These are phyloP conservation scores for Sphecodes monilicornis DNA, from an alignment of 2,888 invertebrate species.

Conservation along the genomic window DNA sequence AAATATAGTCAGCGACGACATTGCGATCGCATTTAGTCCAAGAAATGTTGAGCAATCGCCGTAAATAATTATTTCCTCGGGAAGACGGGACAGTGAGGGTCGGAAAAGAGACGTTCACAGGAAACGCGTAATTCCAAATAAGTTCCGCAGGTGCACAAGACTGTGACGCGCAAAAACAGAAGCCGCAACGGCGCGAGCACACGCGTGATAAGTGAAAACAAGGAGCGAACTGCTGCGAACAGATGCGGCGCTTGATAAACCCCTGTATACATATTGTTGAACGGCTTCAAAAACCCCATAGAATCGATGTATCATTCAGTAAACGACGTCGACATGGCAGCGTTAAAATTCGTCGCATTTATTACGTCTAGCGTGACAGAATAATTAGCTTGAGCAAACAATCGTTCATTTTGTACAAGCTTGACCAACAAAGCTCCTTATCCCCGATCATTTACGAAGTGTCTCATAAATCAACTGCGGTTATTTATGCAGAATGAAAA, in stretches of 20 bases:
- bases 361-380: background rate
- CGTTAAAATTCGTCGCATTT: too few species aligned
- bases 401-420: background rate
- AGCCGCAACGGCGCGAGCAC: conserved; percentile 11
- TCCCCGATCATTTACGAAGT: background rate
- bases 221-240: background rate
- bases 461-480: background rate
- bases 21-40: background rate
- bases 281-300: background rate
- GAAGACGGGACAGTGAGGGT: conserved; percentile 2
- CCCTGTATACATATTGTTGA: background rate
- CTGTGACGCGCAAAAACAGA: conserved; percentile 53
- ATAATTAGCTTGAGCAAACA: background rate
- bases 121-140: conserved; percentile 67
- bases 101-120: conserved; percentile 40
- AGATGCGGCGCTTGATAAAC: background rate
- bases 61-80: conserved; percentile 39
- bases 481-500: background rate
- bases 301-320: background rate
- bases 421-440: too few species aligned
- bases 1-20: background rate
- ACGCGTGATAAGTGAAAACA: conserved; percentile 16
- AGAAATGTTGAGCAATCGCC: conserved; percentile 22
- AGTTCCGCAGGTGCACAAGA: conserved; percentile 65
- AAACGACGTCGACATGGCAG: background rate